Evolutionary conservation across 2,797 vertebrate species (phyloP).

Genomic region (Sebastes ruberrimus): DNA sequence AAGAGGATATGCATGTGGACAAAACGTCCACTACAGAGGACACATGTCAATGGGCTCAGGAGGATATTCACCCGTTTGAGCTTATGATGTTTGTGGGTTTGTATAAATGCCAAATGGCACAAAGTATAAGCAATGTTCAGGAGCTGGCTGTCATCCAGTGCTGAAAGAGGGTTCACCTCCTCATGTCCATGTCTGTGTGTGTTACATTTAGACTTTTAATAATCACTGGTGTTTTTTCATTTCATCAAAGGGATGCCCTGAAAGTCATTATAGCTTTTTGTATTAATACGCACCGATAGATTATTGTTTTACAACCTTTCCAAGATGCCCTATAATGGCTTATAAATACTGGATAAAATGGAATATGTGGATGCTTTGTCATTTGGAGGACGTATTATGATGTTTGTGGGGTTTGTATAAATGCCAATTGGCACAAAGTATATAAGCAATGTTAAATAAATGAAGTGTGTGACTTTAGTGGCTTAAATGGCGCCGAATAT

Average conservation of each 20-base stretch:
- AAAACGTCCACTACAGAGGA: too few species aligned
- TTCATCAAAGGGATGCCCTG: neutral
- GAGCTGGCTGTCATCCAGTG: constrained; percentile 10
- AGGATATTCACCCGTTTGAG: too few species aligned
- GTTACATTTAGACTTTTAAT: neutral
- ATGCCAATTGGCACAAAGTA: neutral
- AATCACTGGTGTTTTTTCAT: neutral
- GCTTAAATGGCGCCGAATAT: constrained; percentile 16
- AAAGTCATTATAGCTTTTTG: neutral
- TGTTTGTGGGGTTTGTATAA: neutral
- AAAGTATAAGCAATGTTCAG: neutral
- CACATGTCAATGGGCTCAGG: too few species aligned
- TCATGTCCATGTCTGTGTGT: neutral
- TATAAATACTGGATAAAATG: neutral
- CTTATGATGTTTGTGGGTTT: too few species aligned
- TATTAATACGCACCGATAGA: neutral
- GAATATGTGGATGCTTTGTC: neutral
- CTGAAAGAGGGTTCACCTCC: neutral
- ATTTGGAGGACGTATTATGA: neutral
- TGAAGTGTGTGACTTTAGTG: neutral
- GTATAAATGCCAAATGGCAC: too few species aligned
- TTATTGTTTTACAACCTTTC: neutral
- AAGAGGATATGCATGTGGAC: too few species aligned
- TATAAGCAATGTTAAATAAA: neutral
- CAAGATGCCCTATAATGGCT: too few species aligned